Percentiles rank a stretch among this genome's conserved stretches.
These are phyloP conservation scores for Hemistola chrysoprasaria DNA, from an alignment of 2,888 invertebrate species.

Conservation along the genomic window DNA sequence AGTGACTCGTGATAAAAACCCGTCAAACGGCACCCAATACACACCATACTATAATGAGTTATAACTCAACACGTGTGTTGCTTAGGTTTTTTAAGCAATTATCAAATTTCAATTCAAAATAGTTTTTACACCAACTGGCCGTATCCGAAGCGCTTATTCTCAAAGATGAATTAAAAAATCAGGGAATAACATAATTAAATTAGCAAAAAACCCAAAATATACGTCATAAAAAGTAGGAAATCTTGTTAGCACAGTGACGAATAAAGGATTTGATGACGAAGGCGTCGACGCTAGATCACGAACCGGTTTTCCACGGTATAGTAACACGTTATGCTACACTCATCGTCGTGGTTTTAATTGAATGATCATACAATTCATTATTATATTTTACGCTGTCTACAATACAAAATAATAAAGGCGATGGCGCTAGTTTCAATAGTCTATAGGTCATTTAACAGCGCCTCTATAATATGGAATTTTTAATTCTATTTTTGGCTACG, in stretches of 20 bases:
- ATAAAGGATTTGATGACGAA: conserved; percentile 37
- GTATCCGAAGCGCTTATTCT: conserved; percentile 4
- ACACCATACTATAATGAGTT: no score
- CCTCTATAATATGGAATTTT: no score
- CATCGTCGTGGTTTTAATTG: conserved; percentile 5
- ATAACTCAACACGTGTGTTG: no score
- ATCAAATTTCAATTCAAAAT: no score
- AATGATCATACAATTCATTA: conserved; percentile 15
- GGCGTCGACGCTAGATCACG: conserved; percentile 21
- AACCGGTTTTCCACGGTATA: conserved; percentile 35
- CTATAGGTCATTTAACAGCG: no score
- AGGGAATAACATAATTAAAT: conserved; percentile 6
- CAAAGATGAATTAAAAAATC: background rate
- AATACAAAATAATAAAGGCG: no score
- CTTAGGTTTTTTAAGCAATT: no score
- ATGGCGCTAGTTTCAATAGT: no score
- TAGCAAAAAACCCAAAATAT: conserved; percentile 27
- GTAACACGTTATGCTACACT: background rate
- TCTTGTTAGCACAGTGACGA: conserved; percentile 29
- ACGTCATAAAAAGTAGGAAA: conserved; percentile 34
- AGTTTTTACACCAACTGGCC: background rate
- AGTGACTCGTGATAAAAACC: no score
- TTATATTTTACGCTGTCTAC: no score
- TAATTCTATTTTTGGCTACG: no score
- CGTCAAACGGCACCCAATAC: no score